These are phyloP conservation scores for Hemiscyllium ocellatum DNA, from an alignment of 2,113 vertebrate genomes.

Conservation along the genomic window DNA sequence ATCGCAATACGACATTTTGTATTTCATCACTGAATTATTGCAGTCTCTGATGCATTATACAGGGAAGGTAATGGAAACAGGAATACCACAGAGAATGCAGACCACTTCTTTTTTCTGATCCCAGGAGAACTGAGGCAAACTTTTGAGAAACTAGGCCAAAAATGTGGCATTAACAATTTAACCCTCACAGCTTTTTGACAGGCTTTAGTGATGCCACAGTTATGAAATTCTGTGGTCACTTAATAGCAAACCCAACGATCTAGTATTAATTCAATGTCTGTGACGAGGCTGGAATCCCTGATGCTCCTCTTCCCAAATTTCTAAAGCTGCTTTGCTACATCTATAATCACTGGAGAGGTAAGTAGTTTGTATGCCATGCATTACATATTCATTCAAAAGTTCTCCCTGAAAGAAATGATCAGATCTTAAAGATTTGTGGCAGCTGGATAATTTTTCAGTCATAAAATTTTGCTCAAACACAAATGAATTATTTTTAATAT, in stretches of 20 bases:
- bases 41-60: slow-evolving; percentile 75
- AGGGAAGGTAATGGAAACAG: slow-evolving; percentile 80
- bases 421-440: neutral
- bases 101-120: slow-evolving; percentile 79
- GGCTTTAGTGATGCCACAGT: slow-evolving; percentile 14
- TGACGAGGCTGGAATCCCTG: neutral
- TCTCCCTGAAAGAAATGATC: slow-evolving; percentile 5
- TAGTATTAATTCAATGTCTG: slow-evolving; percentile 35
- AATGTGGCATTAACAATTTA: slow-evolving; percentile 77
- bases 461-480: neutral
- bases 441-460: neutral
- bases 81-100: slow-evolving; percentile 63
- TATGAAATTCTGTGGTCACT: slow-evolving; percentile 34
- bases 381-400: slow-evolving; percentile 15
- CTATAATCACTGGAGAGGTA: neutral
- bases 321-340: neutral
- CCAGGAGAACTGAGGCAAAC: slow-evolving; percentile 68
- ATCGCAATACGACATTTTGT: slow-evolving; percentile 81
- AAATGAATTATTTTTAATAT: neutral
- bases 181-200: slow-evolving; percentile 53
- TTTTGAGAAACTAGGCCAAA: slow-evolving; percentile 65
- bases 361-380: neutral
- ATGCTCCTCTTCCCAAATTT: neutral
- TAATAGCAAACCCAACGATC: slow-evolving; percentile 20
- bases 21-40: slow-evolving; percentile 88